Evolutionary conservation across 2,888 invertebrate species (phyloP), one percentile per base, ranked within the genome.

Genomic region (Acanthopleura granulata): DNA sequence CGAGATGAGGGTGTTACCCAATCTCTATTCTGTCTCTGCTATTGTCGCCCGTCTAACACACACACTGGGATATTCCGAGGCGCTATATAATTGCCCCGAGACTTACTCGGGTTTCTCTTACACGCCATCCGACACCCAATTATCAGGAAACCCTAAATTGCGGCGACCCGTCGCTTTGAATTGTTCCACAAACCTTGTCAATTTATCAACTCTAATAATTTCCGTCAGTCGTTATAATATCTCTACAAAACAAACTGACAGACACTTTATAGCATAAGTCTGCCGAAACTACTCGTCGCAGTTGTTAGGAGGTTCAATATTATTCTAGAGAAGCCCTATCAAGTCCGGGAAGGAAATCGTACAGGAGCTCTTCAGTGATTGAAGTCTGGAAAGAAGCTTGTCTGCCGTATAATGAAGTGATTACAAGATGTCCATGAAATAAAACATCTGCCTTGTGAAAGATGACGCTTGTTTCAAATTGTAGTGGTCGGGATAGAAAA

Each of bases 241-340:
- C 66, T 22, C 66, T 9, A 66, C 29, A 66, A 66, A 66, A 66
- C 66, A 66, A 66, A 66, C 66, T 66, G 66, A 25, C 66, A 27
- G 29, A 22, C 27, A 66, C 22, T 27, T 66, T 27, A 66, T 66
- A 66, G 29, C 22, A 66, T 66, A 66, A 66, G 66, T 27, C 25
- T 3, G 66, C 16, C 25, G 25, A 66, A 66, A 66, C 66, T 22
- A 27, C 66, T 12, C 25, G 66, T 6, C 22, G 27, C 27, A 27
- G 66, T 66, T 66, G 29, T 27, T 66, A 18, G 25, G 57, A 57
- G 22, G 66, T 27, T 1, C 66, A 66, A 66, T 66, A 66, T 66
- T 66, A 66, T 66, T 66, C 25, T 66, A 66, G 29, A 16, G 66
- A 66, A 66, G 29, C 66, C 66, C 6, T n/a, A 25, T 1, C 6